A percentile compares a stretch with the other conserved stretches of the same genome.
phyloP scores from a whole-genome alignment of 2,113 vertebrate genomes.

The Gambusia affinis region DNA sequence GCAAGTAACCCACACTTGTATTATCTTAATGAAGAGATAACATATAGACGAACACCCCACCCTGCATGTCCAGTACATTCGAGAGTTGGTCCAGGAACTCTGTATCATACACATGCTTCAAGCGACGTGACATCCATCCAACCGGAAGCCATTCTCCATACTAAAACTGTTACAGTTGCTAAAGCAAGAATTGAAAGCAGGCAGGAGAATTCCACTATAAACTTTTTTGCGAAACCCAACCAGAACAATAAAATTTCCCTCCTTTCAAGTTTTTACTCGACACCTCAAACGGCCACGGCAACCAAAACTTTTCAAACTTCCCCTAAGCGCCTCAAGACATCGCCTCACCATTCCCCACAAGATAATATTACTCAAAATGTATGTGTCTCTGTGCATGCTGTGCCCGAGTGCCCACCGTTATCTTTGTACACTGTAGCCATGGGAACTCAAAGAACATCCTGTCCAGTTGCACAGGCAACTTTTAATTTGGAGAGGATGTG shows the following conservation, averaged over 20 bases:
- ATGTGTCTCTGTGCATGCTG: constrained; percentile 43
- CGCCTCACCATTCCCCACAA: constrained; percentile 8
- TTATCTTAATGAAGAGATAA: constrained; percentile 48
- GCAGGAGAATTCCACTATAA: constrained; percentile 3
- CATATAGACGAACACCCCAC: constrained; percentile 36
- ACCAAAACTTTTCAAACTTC: constrained; percentile 47
- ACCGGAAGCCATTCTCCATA: constrained; percentile 24
- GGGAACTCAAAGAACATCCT: constrained; percentile 13
- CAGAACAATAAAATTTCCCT: constrained; percentile 8
- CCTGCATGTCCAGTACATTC: constrained; percentile 60
- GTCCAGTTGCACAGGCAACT: constrained; percentile 14
- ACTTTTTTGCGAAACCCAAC: background rate
- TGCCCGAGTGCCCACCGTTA: constrained; percentile 25
- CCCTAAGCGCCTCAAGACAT: constrained; percentile 8
- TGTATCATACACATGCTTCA: constrained; percentile 1
- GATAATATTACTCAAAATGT: constrained; percentile 23
- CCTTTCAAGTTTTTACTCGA: constrained; percentile 35
- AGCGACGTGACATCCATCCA: constrained; percentile 7
- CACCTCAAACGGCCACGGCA: constrained; percentile 61
- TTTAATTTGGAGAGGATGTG: constrained; percentile 1
- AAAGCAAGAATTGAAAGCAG: constrained; percentile 64
- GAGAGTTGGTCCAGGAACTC: constrained; percentile 19
- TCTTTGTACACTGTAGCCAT: constrained; percentile 17
- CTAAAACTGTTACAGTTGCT: constrained; percentile 59
- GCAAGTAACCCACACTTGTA: constrained; percentile 42